Conservation (phyloP, 2,113 vertebrate genomes). For the Nothoprocta perdicaria region DNA sequence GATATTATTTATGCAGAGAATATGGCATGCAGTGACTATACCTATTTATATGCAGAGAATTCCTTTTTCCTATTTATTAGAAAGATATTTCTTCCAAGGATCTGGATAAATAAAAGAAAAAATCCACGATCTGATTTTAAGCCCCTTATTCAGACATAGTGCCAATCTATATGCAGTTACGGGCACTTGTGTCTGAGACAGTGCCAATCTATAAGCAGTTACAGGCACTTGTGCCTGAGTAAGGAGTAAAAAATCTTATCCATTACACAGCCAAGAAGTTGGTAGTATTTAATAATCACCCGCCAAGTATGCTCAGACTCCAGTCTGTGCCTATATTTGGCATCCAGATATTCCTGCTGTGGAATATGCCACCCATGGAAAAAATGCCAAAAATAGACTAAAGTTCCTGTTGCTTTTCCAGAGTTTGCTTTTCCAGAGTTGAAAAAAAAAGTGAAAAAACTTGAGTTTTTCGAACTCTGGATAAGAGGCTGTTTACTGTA, state of each 20-base stretch:
- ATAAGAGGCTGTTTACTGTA: neutral
- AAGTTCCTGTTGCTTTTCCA: neutral
- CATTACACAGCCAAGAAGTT: neutral
- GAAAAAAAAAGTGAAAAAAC: fast-evolving
- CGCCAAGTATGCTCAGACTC: neutral
- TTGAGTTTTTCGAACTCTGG: neutral
- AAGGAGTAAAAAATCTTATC: neutral
- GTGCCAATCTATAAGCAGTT: neutral
- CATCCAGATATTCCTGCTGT: constrained; percentile 15
- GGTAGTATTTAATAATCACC: neutral
- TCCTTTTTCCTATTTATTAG: neutral
- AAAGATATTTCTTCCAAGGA: neutral
- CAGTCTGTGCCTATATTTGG: constrained; percentile 9
- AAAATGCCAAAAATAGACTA: constrained; percentile 32
- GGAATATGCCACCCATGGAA: constrained; percentile 35
- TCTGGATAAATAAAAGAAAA: neutral
- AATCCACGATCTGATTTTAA: neutral
- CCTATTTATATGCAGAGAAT: neutral
- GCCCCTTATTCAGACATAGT: neutral
- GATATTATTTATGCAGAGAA: neutral
- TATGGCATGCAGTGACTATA: neutral
- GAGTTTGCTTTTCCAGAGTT: neutral
- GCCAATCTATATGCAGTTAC: neutral
- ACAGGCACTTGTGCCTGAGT: neutral
- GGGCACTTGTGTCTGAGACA: too few relatives aligned